Percentiles rank a stretch among this genome's conserved stretches.
Conservation (phyloP, 2,113 vertebrate genomes). For the Mastomys natalensis region DNA sequence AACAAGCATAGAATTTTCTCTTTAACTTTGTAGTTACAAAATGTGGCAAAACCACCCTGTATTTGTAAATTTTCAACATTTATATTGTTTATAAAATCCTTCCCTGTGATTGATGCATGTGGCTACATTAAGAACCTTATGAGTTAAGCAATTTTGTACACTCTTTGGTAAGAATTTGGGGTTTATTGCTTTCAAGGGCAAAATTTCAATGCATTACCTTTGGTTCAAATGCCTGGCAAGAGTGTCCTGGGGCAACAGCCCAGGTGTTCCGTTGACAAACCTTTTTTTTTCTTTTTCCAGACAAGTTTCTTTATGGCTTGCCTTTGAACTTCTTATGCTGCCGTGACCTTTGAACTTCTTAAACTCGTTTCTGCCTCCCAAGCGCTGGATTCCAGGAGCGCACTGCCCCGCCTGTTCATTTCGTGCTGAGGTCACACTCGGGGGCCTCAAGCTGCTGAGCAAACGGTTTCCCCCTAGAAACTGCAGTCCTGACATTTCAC, state of each 20-base stretch:
- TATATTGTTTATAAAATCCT: constrained; percentile 38
- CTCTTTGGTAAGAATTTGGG: background rate
- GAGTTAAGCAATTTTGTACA: constrained; percentile 17
- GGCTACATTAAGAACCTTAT: constrained; percentile 26
- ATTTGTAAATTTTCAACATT: background rate
- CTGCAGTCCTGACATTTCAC: background rate
- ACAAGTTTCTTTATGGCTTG: background rate
- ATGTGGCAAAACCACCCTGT: background rate
- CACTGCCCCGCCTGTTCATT: background rate
- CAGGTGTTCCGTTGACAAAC: background rate
- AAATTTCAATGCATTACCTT: background rate
- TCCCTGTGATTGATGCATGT: background rate
- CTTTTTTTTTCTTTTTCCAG: background rate
- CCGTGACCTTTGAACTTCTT: background rate
- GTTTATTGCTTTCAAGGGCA: constrained; percentile 22
- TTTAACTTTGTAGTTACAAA: constrained; percentile 37
- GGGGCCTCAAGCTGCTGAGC: background rate
- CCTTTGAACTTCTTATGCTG: background rate
- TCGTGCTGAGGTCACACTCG: background rate
- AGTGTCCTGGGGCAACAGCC: background rate
- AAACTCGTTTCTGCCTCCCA: background rate
- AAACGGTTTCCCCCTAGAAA: background rate
- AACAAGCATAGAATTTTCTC: background rate
- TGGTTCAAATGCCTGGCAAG: background rate
- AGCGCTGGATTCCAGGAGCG: background rate